Base-by-base conservation (phyloP, 30 jellyfish, hydroid and myxozoan genomes). In the Hydractinia echinata region DNA sequence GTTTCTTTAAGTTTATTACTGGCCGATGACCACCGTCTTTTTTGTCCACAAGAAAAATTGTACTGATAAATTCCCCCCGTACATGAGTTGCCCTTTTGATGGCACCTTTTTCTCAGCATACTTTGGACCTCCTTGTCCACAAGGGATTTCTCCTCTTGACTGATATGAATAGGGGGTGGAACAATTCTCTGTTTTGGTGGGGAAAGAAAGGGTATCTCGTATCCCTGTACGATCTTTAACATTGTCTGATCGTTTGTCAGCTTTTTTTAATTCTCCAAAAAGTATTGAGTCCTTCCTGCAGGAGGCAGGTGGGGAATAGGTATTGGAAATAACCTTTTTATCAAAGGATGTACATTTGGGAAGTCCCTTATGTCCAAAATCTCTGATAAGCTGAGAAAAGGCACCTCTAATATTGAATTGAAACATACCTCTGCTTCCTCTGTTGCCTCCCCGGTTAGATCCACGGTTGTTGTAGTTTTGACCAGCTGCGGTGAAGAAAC, bases 251-350 rank as follows among this genome's bases (percentile, higher is more conserved):
- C 68, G 68, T n/a, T n/a, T n/a, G n/a, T n/a, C n/a, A n/a, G n/a
- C 68, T 56, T 56, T 56, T n/a, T 56, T n/a, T n/a, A 56, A 56
- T 56, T 56, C n/a, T 56, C n/a, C n/a, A 56, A n/a, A n/a, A 9
- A 56, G 68, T 56, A n/a, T 56, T 56, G 68, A 9, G 10, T 56
- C 68, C 68, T 56, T n/a, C 68, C 68, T 56, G 68, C 68, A 56
- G 10, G 68, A 9, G 68, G n/a, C 68, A n/a, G 68, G 68, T 56
- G 68, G n/a, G 68, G 68, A 56, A 56, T 56, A n/a, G 68, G 68
- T 56, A n/a, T n/a, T 56, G 68, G 68, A 56, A 56, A 56, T n/a
- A 56, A 56, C 10, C n/a, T 56, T 56, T 56, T 56, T 56, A 56
- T 56, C 68, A 56, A 9, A 9, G 68, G 13, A 56, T 56, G 68